Base-by-base conservation (phyloP, 1,140 invertebrate species). In the Leptinotarsa texana region DNA sequence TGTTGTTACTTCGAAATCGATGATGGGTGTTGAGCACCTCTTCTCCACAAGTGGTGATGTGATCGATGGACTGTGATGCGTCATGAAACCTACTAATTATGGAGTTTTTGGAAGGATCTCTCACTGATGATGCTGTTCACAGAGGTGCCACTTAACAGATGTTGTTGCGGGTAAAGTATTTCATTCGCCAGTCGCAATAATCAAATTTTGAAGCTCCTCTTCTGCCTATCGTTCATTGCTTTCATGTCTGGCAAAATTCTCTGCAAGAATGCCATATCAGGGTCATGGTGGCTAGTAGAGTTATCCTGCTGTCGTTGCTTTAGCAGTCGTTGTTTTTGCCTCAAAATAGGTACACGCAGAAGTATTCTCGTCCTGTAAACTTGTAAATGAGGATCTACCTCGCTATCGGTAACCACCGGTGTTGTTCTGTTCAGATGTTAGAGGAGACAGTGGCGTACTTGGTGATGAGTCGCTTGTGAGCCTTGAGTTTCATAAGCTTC, bases 301-400 rank as follows among this genome's bases (percentile, higher is more conserved):
- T 13, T 51, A 51, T 17, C 4, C 49, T 51, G 49, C 3, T 51
- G 17, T 17, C 49, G 13, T 51, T 51, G 49, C 13, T 51, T 0
- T 63, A 63, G 63, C 5, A 63, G 22, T 63, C 18, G 63, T 63
- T 63, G 63, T 63, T 63, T n/a, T n/a, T 22, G 18, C 21, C 22
- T 21, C 63, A 63, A 63, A 63, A 21, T 63, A 22, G 13, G 13
- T 18, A 22, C 63, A 63, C 11, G 63, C 63, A 24, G 63, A 63
- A 63, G 11, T 24, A 18, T 63, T 63, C 18, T 22, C 3, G 13
- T 24, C 63, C 13, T 21, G 1, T 17, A 18, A 15, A 21, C 13
- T 63, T 63, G 18, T 13, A 63, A 21, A 13, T 22, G 63, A 63
- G 13, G 63, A 63, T 63, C 18, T 63, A 17, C 63, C 13, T 18